Evolutionary conservation across 2,888 invertebrate species (phyloP), one percentile per base, ranked within the genome.

Genomic region (Erebia aethiops): DNA sequence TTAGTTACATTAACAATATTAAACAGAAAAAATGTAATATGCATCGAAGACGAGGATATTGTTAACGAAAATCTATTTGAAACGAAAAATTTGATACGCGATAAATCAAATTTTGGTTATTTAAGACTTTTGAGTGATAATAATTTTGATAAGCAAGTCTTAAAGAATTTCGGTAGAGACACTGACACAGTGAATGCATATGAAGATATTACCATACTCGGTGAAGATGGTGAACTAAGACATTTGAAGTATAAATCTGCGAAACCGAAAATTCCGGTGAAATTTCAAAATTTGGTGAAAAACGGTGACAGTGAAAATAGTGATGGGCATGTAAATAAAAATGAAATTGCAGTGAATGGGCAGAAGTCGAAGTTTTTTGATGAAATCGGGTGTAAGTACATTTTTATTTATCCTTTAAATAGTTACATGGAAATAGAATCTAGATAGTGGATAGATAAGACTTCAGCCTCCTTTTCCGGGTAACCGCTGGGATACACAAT

Each of bases 281-380:
- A 74, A 9, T 76, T 81, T 54, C 76, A 77, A 69, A 75, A 77
- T 63, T 73, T 81, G 26, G 69, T 82, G n/a, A 79, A 79, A 79
- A 69, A 77, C 26, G 74, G 57, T 75, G 75, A 78, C 11, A 78
- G 72, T 11, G 76, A 65, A 74, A 74, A 65, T 77, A 80, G 74
- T 77, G 63, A 71, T 69, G 49, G 74, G 79, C 26, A 63, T 76
- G 67, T 43, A 70, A 77, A 76, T 65, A 75, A 67, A n/a, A 73
- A 76, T 57, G 76, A 78, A n/a, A 56, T 75, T n/a, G 69, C 75
- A 64, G 62, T 75, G 1, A 78, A 71, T 71, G 81, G 80, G 8
- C 83, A 84, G 46, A 92, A 89, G 72, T 88, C 94, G n/a, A 95
- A 95, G 83, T 96, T 96, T 80, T 95, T 96, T 78, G 96, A 96